phyloP scores from a whole-genome alignment of 2,888 invertebrate genomes.

The Melikaiella ostensackeni region DNA sequence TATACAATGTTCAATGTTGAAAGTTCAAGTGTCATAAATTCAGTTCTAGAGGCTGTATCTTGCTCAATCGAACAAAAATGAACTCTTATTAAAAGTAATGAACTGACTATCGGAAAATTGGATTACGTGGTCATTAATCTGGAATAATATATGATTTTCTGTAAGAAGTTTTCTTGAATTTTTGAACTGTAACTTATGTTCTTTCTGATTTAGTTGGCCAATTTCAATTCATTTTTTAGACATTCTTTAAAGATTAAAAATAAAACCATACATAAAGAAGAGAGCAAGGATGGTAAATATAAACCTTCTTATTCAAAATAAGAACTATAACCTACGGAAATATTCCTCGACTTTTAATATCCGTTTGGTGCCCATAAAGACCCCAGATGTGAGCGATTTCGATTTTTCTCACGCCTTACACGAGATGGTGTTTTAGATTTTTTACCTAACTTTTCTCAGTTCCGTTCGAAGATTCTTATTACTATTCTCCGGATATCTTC shows the following conservation, averaged over 20 bases:
- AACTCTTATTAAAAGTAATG: not conserved
- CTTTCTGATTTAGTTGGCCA: not conserved
- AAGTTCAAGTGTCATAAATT: not conserved
- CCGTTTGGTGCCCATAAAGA: not conserved
- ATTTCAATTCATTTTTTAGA: not conserved
- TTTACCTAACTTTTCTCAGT: not conserved
- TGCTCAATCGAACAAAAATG: not conserved
- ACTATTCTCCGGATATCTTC: not conserved
- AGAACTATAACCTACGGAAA: not conserved
- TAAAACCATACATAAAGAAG: not conserved
- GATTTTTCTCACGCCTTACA: conserved; percentile 10
- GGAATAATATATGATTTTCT: not conserved
- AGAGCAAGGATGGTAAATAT: not conserved
- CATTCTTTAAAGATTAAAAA: not conserved
- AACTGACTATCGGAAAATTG: not conserved
- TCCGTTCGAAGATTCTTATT: not conserved
- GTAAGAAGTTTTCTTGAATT: not conserved
- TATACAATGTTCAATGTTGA: not conserved
- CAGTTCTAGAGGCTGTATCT: not conserved
- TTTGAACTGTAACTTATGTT: not conserved
- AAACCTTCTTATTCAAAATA: not conserved
- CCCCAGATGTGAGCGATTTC: not conserved
- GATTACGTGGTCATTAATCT: not conserved
- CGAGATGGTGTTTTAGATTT: conserved; percentile 25
- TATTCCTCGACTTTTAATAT: conserved; percentile 1